These are phyloP conservation scores for Diplogasteroides magnus DNA, from an alignment of 1,140 invertebrate genomes.

Conservation along the genomic window DNA sequence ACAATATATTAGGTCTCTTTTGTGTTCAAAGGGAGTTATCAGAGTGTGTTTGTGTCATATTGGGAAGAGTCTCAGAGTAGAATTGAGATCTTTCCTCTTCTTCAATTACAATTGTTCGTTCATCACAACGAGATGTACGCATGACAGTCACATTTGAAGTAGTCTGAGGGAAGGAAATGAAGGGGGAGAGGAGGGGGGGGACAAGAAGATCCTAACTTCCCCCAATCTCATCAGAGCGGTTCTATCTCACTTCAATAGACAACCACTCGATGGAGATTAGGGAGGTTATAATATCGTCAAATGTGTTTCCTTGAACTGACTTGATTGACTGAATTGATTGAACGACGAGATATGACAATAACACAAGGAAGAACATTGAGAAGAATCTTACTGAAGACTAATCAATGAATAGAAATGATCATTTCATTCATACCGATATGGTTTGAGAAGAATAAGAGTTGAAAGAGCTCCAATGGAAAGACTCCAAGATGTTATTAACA, in stretches of 20 bases:
- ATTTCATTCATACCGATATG: neutral
- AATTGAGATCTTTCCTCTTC: neutral
- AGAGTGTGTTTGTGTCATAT: neutral
- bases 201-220: too few species aligned
- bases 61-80: neutral
- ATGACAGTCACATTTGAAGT: neutral
- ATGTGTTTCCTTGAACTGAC: too few species aligned
- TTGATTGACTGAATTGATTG: neutral
- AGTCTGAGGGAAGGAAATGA: neutral
- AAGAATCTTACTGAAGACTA: neutral
- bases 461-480: neutral
- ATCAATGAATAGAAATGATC: neutral
- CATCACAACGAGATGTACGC: neutral
- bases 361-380: neutral
- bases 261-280: neutral
- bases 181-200: too few species aligned
- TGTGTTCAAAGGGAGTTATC: too few species aligned
- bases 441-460: neutral
- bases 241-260: too few species aligned
- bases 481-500: neutral
- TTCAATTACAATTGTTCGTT: neutral
- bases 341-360: neutral
- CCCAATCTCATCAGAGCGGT: too few species aligned
- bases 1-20: neutral
- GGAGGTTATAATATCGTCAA: too few species aligned